Evolutionary conservation across 2,797 vertebrate species (phyloP).

Genomic region (Sebastolobus altivelis): DNA sequence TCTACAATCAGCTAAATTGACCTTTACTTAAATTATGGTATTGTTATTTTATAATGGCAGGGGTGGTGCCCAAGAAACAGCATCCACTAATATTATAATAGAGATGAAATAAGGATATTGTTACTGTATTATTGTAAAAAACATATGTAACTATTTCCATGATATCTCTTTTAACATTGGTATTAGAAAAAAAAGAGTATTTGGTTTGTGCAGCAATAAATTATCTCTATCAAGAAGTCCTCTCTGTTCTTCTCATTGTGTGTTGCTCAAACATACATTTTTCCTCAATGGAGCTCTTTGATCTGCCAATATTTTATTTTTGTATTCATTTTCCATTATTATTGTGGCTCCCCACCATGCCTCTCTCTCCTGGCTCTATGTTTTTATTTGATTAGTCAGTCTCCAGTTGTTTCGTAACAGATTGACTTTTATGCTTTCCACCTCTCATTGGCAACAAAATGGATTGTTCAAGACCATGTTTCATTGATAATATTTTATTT

Average conservation of each 20-base stretch:
- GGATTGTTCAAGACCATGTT: slow-evolving; percentile 46
- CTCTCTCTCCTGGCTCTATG: slow-evolving; percentile 15
- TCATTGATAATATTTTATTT: slow-evolving; percentile 66
- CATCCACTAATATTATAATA: background rate
- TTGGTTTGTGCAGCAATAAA: slow-evolving; percentile 13
- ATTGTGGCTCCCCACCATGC: slow-evolving; percentile 20
- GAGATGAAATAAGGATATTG: background rate
- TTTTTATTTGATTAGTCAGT: slow-evolving; percentile 68
- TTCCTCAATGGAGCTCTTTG: slow-evolving; percentile 52
- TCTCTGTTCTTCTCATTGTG: slow-evolving; percentile 15
- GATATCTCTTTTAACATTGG: background rate
- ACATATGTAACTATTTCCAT: background rate
- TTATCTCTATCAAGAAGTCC: slow-evolving; percentile 11
- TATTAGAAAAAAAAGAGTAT: too few species aligned
- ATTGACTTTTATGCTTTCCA: slow-evolving; percentile 49
- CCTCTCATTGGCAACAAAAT: background rate
- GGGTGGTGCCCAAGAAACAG: background rate
- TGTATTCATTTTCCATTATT: slow-evolving; percentile 65
- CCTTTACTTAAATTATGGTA: background rate
- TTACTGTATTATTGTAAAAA: background rate
- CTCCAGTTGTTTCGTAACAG: slow-evolving; percentile 64
- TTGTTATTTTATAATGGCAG: background rate
- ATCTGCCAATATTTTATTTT: slow-evolving; percentile 70
- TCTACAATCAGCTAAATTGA: background rate
- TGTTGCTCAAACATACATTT: slow-evolving; percentile 30